These are phyloP conservation scores for Coremacera marginata DNA, from an alignment of 2,888 invertebrate species.

Conservation along the genomic window DNA sequence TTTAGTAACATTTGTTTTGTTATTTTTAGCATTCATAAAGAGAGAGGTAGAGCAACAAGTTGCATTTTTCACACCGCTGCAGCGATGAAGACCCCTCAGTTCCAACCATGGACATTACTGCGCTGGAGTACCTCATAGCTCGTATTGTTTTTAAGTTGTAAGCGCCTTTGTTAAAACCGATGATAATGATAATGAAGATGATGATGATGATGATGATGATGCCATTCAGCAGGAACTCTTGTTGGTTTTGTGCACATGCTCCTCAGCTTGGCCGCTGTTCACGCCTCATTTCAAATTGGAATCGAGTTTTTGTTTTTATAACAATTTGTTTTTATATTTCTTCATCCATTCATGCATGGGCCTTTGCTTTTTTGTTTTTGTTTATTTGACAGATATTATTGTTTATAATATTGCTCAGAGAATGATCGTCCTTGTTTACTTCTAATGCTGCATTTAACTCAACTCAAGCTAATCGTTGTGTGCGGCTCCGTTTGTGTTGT, in stretches of 20 bases:
- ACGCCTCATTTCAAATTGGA: slow-evolving; percentile 20
- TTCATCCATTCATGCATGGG: not conserved
- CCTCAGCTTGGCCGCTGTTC: not conserved
- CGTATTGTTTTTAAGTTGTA: not conserved
- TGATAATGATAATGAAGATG: not conserved
- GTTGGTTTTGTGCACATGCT: not conserved
- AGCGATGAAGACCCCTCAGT: not conserved
- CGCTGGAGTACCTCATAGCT: not conserved
- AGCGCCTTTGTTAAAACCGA: not conserved
- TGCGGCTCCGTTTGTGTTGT: not conserved
- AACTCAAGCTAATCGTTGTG: not conserved
- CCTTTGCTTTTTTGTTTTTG: not conserved
- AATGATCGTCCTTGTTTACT: slow-evolving; percentile 20
- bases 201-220: not conserved
- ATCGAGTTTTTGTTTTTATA: not conserved
- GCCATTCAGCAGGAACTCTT: slow-evolving; percentile 18
- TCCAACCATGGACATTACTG: not conserved
- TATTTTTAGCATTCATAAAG: slow-evolving; percentile 1
- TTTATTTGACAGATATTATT: not conserved
- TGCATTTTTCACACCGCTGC: not conserved
- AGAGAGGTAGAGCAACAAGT: slow-evolving; percentile 19
- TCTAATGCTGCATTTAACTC: slow-evolving; percentile 6
- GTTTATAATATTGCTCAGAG: not conserved
- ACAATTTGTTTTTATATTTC: not conserved
- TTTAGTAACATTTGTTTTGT: not conserved